Evolutionary conservation across 2,888 invertebrate genomes (phyloP).

Genomic region (Phaonia tiefii): DNA sequence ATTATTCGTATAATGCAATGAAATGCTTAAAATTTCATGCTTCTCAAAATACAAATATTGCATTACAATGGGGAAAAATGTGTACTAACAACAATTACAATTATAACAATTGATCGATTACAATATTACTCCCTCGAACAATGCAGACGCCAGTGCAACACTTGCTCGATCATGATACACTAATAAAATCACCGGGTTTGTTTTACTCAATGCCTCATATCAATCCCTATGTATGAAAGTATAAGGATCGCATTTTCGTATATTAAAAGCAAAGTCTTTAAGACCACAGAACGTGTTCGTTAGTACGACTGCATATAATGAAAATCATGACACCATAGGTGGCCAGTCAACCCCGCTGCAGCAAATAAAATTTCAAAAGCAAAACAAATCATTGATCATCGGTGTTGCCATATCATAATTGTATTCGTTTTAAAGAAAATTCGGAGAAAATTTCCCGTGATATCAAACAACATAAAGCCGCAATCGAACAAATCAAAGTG

Average conservation of each 20-base stretch:
- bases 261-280: background rate
- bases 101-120: constrained; percentile 63
- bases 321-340: constrained; percentile 56
- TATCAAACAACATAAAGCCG: constrained; percentile 55
- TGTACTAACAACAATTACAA: constrained; percentile 37
- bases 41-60: constrained; percentile 42
- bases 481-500: background rate
- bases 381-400: constrained; percentile 53
- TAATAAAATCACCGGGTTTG: background rate
- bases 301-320: constrained; percentile 16
- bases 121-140: constrained; percentile 21
- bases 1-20: constrained; percentile 50
- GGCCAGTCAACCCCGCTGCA: constrained; percentile 6
- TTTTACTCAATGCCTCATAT: too few relatives aligned
- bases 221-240: background rate
- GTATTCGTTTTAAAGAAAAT: constrained; percentile 40
- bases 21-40: constrained; percentile 55
- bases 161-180: constrained; percentile 46
- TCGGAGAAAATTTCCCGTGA: constrained; percentile 45
- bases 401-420: constrained; percentile 59
- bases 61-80: constrained; percentile 33
- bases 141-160: constrained; percentile 41
- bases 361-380: too few relatives aligned
- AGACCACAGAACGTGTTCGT: background rate
- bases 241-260: background rate